Percentiles rank a stretch among this genome's conserved stretches.
Evolutionary conservation across 1,140 invertebrate species (phyloP).

Genomic region (Octopus bimaculoides): DNA sequence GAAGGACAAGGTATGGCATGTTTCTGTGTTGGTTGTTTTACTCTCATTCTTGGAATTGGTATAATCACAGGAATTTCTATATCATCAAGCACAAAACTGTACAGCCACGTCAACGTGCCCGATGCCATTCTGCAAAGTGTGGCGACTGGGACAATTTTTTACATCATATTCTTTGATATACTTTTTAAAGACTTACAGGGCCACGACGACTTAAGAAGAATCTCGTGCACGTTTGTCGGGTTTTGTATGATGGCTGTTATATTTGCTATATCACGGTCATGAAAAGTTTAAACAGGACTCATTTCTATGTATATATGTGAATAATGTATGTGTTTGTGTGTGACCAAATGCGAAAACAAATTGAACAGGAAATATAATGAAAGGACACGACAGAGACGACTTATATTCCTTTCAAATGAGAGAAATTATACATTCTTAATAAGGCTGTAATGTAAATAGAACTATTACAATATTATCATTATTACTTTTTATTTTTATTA

Average conservation of each 20-base stretch:
- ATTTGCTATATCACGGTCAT: constrained; percentile 38
- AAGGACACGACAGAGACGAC: neutral
- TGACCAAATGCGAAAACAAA: neutral
- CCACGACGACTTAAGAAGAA: constrained; percentile 45
- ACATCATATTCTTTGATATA: constrained; percentile 90
- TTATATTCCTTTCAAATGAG: neutral
- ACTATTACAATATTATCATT: neutral
- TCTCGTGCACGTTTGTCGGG: constrained; percentile 49
- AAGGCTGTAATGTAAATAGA: constrained; percentile 8
- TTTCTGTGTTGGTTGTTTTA: constrained; percentile 60
- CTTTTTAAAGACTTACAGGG: constrained; percentile 64
- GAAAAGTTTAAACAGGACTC: neutral
- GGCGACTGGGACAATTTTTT: constrained; percentile 86
- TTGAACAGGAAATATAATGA: neutral
- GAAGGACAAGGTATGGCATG: constrained; percentile 60
- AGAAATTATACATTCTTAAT: neutral
- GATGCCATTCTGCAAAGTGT: constrained; percentile 66
- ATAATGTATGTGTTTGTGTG: neutral
- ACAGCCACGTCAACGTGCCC: constrained; percentile 52
- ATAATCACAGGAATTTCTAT: constrained; percentile 65
- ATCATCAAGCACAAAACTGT: constrained; percentile 51
- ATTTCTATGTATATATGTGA: neutral
- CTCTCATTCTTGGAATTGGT: constrained; percentile 68
- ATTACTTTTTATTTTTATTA: neutral
- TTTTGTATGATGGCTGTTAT: constrained; percentile 48